Evolutionary conservation across 2,113 vertebrate genomes (phyloP).

Genomic region (Catharus bicknelli): DNA sequence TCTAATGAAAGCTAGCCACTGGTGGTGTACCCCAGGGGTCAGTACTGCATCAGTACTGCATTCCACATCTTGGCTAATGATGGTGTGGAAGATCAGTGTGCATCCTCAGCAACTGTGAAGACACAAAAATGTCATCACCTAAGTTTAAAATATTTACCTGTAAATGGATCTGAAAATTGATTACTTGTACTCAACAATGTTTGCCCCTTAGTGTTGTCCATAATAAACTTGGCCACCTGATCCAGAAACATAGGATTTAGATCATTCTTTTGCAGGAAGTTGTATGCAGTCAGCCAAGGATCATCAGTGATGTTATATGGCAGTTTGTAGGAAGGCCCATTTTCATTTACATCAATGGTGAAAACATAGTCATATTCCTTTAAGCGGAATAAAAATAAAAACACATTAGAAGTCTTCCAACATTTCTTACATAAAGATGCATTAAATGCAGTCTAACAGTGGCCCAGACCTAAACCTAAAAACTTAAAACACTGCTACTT

Average conservation of each 20-base stretch:
- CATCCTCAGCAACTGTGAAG: background rate
- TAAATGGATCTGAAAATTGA: constrained; percentile 87
- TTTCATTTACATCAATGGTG: constrained; percentile 95
- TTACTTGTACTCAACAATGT: constrained; percentile 74
- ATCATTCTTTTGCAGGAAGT: constrained; percentile 95
- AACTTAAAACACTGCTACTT: background rate
- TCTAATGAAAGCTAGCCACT: background rate
- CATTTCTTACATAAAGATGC: background rate
- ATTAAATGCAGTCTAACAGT: background rate
- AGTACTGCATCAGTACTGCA: background rate
- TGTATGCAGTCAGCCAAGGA: constrained; percentile 94
- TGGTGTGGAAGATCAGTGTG: background rate
- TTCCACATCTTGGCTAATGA: background rate
- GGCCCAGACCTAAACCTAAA: background rate
- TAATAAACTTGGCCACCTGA: constrained; percentile 98
- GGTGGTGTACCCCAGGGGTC: fast-evolving
- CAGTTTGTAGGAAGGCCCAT: constrained; percentile 91
- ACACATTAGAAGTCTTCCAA: background rate
- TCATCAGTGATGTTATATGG: constrained; percentile 92
- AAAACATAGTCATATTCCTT: constrained; percentile 98
- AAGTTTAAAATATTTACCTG: constrained; percentile 76
- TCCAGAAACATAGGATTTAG: constrained; percentile 95
- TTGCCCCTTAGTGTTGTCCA: constrained; percentile 95
- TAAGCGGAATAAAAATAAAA: constrained; percentile 45
- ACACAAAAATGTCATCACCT: background rate